Evolutionary conservation across 23 tunicate genomes (phyloP), one percentile per base, ranked within the genome.

Genomic region (Diplosoma virens): DNA sequence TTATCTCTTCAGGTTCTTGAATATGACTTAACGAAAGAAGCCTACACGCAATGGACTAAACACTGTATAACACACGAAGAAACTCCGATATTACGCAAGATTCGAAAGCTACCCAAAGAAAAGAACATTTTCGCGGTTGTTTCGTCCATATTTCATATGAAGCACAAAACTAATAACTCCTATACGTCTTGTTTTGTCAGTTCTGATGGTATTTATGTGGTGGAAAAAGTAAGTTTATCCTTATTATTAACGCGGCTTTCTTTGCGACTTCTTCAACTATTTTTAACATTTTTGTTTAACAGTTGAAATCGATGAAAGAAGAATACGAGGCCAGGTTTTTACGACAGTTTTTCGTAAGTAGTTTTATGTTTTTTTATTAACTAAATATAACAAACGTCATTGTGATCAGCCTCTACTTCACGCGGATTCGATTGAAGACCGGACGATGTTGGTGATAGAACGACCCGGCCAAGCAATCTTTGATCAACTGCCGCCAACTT

Each of bases 1-100:
- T n/a, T 54, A 11, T 58, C 30, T 71, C 56, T 71, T 16, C 33
- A 81, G 86, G 86, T 81, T 21, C 30, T 86, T 25, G 93, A 86
- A 58, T 86, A 47, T 73, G 35, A 71, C 35, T 59, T 79, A 17
- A 54, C 22, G 0, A 32, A 58, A 20, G 60, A 71, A 30, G 6
- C 33, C 0, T 86, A 86, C 75, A 86, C 85, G 0, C 33, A 71
- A 2, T 86, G 93, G 93, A 81, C 79, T 9, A 79, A 61, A 47
- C 25, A 70, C 37, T 37, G 6, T 41, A 7, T 41, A 11, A 35
- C 66, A 7, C 37, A 7, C 30, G 18, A 37, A 7, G 26, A 70
- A 4, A 17, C 16, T 4, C 58, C 58, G 9, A 7, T 70, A 4
- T 25, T 73, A 73, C n/a, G 23, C 3, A 14, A 6, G 6, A 3